Base-by-base conservation (phyloP, 2,888 invertebrate species). In the Gnatocerus cornutus region DNA sequence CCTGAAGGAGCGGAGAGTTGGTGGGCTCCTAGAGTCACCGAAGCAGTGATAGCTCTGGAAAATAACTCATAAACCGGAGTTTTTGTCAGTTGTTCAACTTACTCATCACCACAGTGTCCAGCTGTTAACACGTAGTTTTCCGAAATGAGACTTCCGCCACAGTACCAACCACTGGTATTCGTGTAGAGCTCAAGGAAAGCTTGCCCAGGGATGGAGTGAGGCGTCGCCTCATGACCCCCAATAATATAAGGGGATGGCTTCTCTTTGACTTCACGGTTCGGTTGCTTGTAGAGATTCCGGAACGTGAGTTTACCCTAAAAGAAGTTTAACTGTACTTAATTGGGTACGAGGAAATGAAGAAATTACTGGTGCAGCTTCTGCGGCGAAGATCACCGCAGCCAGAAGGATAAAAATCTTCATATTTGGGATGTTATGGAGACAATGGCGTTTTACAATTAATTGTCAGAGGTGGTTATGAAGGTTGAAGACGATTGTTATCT, bases 121-220 rank as follows among this genome's bases (percentile, higher is more conserved):
- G 73, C 75, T 9, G 73, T 75, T n/a, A 74, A 58, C 1, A 37
- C 7, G 7, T 37, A 37, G 7, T 37, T 37, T n/a, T 37, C 4
- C 3, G 74, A 65, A 10, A 74, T 73, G n/a, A 75, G 43, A 21
- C 67, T 63, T 6, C 73, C 75, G 16, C 75, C 73, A 14, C 75
- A 37, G 37, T 37, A 37, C 74, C 37, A 58, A 55, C 71, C 70
- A 72, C 27, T n/a, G 9, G 16, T 5, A 37, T 12, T 7, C 1
- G 14, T 9, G 33, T 46, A 10, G 21, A 59, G 41, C 5, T 39
- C 48, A 3, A 73, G 10, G 50, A 53, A 72, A 5, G 53, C 71
- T 65, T 74, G 74, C 21, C 59, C 72, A 0, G 72, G 73, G 29
- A 72, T 73, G 5, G 73, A 73, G 50, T 74, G 69, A 33, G 74